A percentile compares a stretch with the other conserved stretches of the same genome.
phyloP scores from a whole-genome alignment of 2,113 vertebrate species.

The Thunnus thynnus region DNA sequence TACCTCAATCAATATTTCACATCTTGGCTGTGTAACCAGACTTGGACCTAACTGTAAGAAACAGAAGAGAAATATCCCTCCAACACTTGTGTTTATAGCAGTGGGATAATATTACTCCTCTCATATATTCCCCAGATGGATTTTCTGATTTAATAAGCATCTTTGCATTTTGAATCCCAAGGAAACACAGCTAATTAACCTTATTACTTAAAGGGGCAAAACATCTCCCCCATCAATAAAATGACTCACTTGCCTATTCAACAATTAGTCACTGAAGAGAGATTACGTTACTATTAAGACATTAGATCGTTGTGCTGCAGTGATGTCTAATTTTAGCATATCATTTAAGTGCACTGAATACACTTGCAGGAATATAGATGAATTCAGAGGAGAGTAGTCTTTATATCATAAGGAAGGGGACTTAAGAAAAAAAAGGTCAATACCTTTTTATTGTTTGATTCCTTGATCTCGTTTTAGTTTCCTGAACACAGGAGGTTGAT shows the following conservation, averaged over 20 bases:
- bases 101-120: constrained; percentile 45
- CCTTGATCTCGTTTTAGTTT: constrained; percentile 2
- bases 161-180: constrained; percentile 79
- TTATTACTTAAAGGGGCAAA: constrained; percentile 79
- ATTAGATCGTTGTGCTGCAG: constrained; percentile 59
- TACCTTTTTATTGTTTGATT: constrained; percentile 4
- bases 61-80: constrained; percentile 15
- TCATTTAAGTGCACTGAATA: constrained; percentile 59
- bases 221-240: constrained; percentile 79
- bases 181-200: constrained; percentile 86
- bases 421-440: neutral
- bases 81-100: constrained; percentile 43
- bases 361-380: constrained; percentile 42
- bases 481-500: constrained; percentile 2
- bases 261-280: constrained; percentile 75
- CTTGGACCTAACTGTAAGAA: constrained; percentile 4
- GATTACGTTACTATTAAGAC: constrained; percentile 63
- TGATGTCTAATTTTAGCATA: constrained; percentile 48
- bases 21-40: neutral
- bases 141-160: constrained; percentile 77
- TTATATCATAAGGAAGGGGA: constrained; percentile 18
- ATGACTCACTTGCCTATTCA: constrained; percentile 62
- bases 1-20: neutral
- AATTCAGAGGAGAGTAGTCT: constrained; percentile 49
- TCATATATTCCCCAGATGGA: constrained; percentile 53